These are phyloP conservation scores for Catostomus latipinnis DNA, from an alignment of 2,797 vertebrate genomes.

Conservation along the genomic window DNA sequence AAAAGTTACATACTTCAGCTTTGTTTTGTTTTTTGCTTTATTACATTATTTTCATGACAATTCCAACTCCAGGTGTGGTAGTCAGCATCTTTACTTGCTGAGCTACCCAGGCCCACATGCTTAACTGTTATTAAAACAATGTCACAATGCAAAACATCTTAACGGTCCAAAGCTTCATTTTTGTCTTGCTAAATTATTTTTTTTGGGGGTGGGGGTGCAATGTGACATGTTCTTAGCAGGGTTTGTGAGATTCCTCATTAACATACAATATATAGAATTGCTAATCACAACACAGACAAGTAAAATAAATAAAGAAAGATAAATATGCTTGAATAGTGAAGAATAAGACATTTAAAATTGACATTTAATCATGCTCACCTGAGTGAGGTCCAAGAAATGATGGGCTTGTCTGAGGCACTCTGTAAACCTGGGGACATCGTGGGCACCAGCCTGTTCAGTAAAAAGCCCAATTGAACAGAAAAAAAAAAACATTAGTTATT, in stretches of 20 bases:
- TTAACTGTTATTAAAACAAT: too few species aligned
- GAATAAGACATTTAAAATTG: slow-evolving; percentile 15
- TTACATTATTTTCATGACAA: too few species aligned
- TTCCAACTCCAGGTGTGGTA: too few species aligned
- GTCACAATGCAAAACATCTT: too few species aligned
- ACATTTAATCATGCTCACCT: slow-evolving; percentile 75
- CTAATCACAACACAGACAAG: neutral
- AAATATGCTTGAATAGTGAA: neutral
- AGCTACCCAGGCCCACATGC: too few species aligned
- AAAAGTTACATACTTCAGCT: too few species aligned
- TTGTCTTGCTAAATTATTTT: too few species aligned
- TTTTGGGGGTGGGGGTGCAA: too few species aligned
- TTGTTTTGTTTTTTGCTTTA: too few species aligned
- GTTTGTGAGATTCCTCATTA: neutral
- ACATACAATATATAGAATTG: neutral
- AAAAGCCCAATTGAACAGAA: slow-evolving; percentile 20
- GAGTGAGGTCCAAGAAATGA: slow-evolving; percentile 82
- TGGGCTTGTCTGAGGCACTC: slow-evolving; percentile 83
- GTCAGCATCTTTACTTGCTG: too few species aligned
- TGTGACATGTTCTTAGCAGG: too few species aligned
- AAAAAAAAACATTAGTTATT: neutral
- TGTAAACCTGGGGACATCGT: slow-evolving; percentile 77
- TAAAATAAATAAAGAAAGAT: neutral
- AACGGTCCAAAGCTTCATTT: too few species aligned
- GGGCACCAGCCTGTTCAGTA: slow-evolving; percentile 85